These are phyloP conservation scores for Cecropterus lyciades DNA, from an alignment of 1,140 invertebrate genomes.

Conservation along the genomic window DNA sequence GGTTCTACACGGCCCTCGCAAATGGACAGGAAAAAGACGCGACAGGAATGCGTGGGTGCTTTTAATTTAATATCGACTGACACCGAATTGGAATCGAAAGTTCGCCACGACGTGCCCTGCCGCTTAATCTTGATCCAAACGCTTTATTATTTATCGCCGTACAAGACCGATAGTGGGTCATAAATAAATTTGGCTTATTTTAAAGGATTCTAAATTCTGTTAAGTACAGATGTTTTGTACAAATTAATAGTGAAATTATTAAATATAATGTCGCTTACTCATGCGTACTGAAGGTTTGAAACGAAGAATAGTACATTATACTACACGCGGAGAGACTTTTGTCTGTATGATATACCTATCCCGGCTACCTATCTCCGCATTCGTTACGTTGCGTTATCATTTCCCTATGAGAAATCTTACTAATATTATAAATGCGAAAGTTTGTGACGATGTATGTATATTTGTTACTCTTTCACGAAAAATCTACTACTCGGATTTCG, in stretches of 20 bases:
- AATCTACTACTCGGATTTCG: too few species aligned
- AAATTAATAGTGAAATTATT: background rate
- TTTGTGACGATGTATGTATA: too few species aligned
- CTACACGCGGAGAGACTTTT: too few species aligned
- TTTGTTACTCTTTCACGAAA: too few species aligned
- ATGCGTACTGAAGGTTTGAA: too few species aligned
- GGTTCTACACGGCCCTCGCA: slow-evolving; percentile 79
- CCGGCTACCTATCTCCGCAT: too few species aligned
- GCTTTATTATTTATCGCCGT: slow-evolving; percentile 64
- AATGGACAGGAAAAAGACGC: slow-evolving; percentile 84
- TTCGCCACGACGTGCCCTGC: slow-evolving; percentile 73
- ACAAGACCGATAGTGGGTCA: slow-evolving; percentile 36
- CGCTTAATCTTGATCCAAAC: slow-evolving; percentile 58
- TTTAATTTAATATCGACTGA: slow-evolving; percentile 84
- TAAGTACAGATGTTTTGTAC: background rate
- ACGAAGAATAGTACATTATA: too few species aligned
- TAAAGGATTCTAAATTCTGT: background rate
- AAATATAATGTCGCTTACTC: too few species aligned
- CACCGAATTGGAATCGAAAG: slow-evolving; percentile 82
- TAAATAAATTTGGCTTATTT: slow-evolving; percentile 3
- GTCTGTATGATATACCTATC: too few species aligned
- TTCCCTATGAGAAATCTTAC: too few species aligned
- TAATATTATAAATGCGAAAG: too few species aligned
- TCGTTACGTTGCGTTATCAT: too few species aligned
- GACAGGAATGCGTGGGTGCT: slow-evolving; percentile 80